Evolutionary conservation across 1,140 invertebrate genomes (phyloP), one percentile per base, ranked within the genome.

Genomic region (Acromyrmex heyeri): DNA sequence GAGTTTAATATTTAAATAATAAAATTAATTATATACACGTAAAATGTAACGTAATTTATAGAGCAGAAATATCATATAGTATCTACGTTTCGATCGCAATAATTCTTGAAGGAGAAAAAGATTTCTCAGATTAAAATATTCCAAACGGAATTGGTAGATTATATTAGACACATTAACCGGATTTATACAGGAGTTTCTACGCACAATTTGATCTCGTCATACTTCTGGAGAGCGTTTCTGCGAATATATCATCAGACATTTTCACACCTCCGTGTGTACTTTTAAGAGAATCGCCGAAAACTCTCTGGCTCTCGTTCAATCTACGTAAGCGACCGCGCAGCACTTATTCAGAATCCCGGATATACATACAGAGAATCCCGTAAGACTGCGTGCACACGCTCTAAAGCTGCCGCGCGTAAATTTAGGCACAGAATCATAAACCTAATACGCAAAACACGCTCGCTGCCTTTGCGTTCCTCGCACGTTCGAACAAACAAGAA

Each of bases 311-410:
- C 8, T 73, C 70, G 86, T 90, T 90, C 88, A 90, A 90, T 44
- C 44, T 59, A 82, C 62, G 38, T 44, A 87, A 87, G 62, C 57
- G 62, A 30, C 38, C 62, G 67, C 30, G 64, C 82, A 44, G 69
- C 75, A 65, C 78, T 87, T 90, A 79, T 90, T 81, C 89, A 67
- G 75, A 90, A 90, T 90, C 76, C 81, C 79, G 86, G 86, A 90
- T 82, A 81, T 55, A 57, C 48, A 44, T 73, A 38, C 44, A 87
- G 78, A 85, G 75, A 57, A 87, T 87, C 64, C 48, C 38, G 72
- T 67, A 75, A 90, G 77, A 67, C 65, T 76, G 73, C 57, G 79
- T 48, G 50, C 72, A 21, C 72, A 53, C 70, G 78, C n/a, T 90
- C 61, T 62, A 38, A 53, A 69, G 21, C 38, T 24, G 65, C 65